Percentiles rank a stretch among this genome's conserved stretches.
These are phyloP conservation scores for Thalassoma bifasciatum DNA, from an alignment of 2,113 vertebrate genomes.

Conservation along the genomic window DNA sequence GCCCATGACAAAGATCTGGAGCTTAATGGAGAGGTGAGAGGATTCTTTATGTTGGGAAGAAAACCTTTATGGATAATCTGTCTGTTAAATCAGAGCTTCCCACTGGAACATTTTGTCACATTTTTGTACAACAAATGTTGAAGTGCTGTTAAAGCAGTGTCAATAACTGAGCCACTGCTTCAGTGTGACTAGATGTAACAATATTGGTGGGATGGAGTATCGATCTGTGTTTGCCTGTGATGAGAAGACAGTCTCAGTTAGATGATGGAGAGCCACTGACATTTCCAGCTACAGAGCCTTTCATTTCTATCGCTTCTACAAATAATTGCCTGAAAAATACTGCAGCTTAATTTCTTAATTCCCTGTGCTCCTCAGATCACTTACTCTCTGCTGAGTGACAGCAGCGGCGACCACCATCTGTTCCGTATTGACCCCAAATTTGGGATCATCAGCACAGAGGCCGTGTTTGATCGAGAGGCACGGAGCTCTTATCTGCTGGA, in stretches of 20 bases:
- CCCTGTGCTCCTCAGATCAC: slow-evolving; percentile 83
- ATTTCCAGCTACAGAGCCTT: slow-evolving; percentile 40
- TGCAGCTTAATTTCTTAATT: slow-evolving; percentile 15
- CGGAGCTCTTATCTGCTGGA: slow-evolving; percentile 90
- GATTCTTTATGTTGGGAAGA: slow-evolving; percentile 9
- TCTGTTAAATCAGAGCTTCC: slow-evolving; percentile 10
- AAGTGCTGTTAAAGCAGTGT: neutral
- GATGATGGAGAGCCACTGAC: slow-evolving; percentile 23
- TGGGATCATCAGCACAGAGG: slow-evolving; percentile 87
- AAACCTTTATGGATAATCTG: too few species aligned
- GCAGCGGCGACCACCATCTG: slow-evolving; percentile 85
- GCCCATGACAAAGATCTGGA: slow-evolving; percentile 90
- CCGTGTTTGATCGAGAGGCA: slow-evolving; percentile 90
- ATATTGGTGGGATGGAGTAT: slow-evolving; percentile 29
- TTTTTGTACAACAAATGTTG: slow-evolving; percentile 35
- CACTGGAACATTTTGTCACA: slow-evolving; percentile 21
- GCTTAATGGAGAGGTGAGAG: slow-evolving; percentile 88
- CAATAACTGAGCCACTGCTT: slow-evolving; percentile 16
- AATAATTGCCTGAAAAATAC: slow-evolving; percentile 16
- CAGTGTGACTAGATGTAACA: slow-evolving; percentile 32
- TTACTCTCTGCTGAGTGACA: slow-evolving; percentile 89
- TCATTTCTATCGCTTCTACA: slow-evolving; percentile 18
- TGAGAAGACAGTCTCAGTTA: slow-evolving; percentile 20
- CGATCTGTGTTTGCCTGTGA: slow-evolving; percentile 24
- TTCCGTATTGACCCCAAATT: slow-evolving; percentile 86